phyloP scores from a whole-genome alignment of 2,888 invertebrate genomes.

The Lasioglossum vierecki region DNA sequence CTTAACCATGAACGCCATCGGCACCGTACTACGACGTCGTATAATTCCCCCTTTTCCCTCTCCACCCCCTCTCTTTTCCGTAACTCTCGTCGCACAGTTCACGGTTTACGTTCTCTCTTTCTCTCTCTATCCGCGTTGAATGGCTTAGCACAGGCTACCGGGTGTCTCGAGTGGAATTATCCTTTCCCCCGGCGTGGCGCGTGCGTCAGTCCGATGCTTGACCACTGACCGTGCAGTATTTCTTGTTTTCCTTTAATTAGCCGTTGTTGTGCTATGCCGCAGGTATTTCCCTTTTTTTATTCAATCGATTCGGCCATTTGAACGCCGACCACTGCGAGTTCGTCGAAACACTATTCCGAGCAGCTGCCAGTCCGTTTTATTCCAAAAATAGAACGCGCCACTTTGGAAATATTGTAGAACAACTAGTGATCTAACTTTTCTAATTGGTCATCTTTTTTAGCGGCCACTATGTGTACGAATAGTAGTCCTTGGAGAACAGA shows the following conservation, averaged over 20 bases:
- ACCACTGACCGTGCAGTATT: conserved; percentile 14
- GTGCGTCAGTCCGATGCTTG: neutral
- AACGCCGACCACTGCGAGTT: neutral
- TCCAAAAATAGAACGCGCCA: neutral
- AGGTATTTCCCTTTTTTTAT: neutral
- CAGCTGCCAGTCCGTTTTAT: neutral
- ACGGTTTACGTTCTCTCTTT: conserved; percentile 9
- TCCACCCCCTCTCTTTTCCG: conserved; percentile 39
- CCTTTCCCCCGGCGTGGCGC: neutral
- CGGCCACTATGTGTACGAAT: no score
- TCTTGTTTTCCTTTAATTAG: conserved; percentile 8
- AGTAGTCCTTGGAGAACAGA: no score
- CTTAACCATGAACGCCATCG: conserved; percentile 64
- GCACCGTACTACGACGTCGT: conserved; percentile 56
- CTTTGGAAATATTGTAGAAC: neutral
- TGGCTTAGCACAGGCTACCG: conserved; percentile 37
- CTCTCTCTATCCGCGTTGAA: conserved; percentile 26
- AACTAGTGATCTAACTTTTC: neutral
- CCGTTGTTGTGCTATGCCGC: neutral
- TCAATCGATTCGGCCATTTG: neutral
- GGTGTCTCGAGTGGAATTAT: conserved; percentile 51
- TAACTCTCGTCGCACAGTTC: conserved; percentile 23
- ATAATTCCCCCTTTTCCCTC: conserved; percentile 52
- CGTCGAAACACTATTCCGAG: neutral
- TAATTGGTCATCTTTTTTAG: no score